These are phyloP conservation scores for Ibycter americanus DNA, from an alignment of 2,797 vertebrate genomes.

Conservation along the genomic window DNA sequence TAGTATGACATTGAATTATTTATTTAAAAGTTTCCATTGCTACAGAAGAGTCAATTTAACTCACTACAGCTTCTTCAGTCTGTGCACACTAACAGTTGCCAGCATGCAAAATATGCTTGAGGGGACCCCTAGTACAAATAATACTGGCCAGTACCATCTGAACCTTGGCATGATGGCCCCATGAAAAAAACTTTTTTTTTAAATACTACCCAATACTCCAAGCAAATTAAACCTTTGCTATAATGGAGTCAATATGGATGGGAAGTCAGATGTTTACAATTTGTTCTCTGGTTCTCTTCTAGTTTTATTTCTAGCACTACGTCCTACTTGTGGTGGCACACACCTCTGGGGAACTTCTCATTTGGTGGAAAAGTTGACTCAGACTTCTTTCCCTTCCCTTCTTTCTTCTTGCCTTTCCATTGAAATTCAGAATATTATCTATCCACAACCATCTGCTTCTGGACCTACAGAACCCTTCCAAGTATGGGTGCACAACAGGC, in stretches of 20 bases:
- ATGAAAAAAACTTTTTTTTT: not conserved
- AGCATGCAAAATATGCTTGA: not conserved
- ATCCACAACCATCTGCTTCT: not conserved
- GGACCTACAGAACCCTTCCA: not conserved
- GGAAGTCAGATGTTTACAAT: not conserved
- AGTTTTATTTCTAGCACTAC: not conserved
- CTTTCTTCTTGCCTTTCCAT: not conserved
- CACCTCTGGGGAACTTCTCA: not conserved
- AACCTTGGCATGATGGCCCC: not conserved
- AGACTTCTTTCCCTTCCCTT: not conserved
- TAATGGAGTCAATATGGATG: not conserved
- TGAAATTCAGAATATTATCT: not conserved
- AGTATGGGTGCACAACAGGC: not conserved
- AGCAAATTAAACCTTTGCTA: not conserved
- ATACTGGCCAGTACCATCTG: not conserved
- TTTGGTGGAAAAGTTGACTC: not conserved
- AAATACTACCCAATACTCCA: not conserved
- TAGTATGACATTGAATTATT: not conserved
- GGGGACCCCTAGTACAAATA: not conserved
- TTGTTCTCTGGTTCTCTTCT: not conserved
- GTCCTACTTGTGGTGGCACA: not conserved
- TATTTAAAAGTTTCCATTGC: conserved; percentile 15
- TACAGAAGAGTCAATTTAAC: not conserved
- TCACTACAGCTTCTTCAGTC: not conserved
- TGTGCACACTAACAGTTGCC: not conserved